Base-by-base conservation (phyloP, 2,797 vertebrate species). In the Ciconia nigra region DNA sequence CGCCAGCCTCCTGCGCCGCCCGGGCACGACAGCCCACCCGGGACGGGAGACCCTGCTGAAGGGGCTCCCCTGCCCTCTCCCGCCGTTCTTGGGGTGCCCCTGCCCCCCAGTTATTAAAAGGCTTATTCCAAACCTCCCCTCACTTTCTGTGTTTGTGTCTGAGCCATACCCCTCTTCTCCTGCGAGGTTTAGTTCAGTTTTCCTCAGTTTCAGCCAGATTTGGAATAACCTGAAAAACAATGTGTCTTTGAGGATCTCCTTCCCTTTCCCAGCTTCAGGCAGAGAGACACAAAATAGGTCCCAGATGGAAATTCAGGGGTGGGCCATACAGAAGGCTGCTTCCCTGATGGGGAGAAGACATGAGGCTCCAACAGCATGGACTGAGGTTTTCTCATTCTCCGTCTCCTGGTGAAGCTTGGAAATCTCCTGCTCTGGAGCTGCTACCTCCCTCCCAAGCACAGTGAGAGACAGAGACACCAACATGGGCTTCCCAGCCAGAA, bases 361-460 rank as follows among this genome's bases (percentile, higher is more conserved):
- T 3, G 35, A 15, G 39, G 29, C 42, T 76, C 63, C 47, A 21
- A 3, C 13, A 52, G 17, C 0, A 0, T 2, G n/a, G 26, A 8
- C 29, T 58, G 65, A 78, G 61, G 6, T 59, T 37, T 78, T 58
- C 54, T 42, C 49, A 5, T 54, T 58, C 61, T 22, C 37, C 20
- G 42, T 18, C 49, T 81, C 39, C 65, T 47, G 59, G 52, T 12
- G 59, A 47, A 76, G 31, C 11, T 66, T 16, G 66, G 66, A 39
- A 13, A 19, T 6, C 7, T 7, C 33, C 51, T 26, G 72, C 65
- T 51, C 65, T 26, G 76, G 71, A 76, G 83, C 71, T 65, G 61
- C 74, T 15, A 1, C 41, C 5, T 37, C 25, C 0, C 14, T 61
- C 58, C 63, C 3, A 3, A 37, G 39, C 59, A 42, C 22, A 33